phyloP scores from a whole-genome alignment of 2,888 invertebrate genomes.

The Encarsia formosa region DNA sequence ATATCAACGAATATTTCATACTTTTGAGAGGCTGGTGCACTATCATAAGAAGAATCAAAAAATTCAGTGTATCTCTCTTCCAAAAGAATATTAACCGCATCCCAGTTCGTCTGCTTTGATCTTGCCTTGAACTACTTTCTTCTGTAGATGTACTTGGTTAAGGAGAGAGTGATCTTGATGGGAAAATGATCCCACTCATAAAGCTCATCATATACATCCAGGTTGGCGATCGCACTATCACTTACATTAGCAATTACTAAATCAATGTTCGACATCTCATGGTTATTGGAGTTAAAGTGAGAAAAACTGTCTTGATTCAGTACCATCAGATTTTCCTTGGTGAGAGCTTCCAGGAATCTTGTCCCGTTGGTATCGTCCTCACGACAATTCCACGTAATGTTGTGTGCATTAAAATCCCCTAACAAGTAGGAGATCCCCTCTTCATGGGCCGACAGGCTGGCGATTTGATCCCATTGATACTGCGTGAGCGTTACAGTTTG shows the following conservation, averaged over 20 bases:
- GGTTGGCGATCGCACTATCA: not conserved
- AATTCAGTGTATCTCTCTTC: not conserved
- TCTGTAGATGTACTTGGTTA: not conserved
- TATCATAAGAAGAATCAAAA: not conserved
- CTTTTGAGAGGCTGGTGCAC: not conserved
- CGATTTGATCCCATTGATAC: not conserved
- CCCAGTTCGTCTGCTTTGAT: conserved; percentile 1
- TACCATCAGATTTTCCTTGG: not conserved
- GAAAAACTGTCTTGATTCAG: not conserved
- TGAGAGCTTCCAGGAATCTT: not conserved
- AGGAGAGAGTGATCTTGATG: not conserved
- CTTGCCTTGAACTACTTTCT: not conserved
- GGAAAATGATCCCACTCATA: conserved; percentile 6
- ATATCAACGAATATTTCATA: not conserved
- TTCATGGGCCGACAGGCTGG: too few relatives aligned
- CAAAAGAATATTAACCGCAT: not conserved
- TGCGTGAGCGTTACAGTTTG: too few relatives aligned
- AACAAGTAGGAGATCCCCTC: not conserved
- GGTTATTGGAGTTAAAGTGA: not conserved
- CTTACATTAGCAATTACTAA: not conserved
- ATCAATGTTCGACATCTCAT: not conserved
- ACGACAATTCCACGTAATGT: conserved; percentile 1
- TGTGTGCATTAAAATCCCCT: conserved; percentile 8
- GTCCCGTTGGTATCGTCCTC: not conserved
- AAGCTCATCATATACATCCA: not conserved